These are phyloP conservation scores for Drosophila repleta DNA, from an alignment of 1,140 invertebrate genomes.

Conservation along the genomic window DNA sequence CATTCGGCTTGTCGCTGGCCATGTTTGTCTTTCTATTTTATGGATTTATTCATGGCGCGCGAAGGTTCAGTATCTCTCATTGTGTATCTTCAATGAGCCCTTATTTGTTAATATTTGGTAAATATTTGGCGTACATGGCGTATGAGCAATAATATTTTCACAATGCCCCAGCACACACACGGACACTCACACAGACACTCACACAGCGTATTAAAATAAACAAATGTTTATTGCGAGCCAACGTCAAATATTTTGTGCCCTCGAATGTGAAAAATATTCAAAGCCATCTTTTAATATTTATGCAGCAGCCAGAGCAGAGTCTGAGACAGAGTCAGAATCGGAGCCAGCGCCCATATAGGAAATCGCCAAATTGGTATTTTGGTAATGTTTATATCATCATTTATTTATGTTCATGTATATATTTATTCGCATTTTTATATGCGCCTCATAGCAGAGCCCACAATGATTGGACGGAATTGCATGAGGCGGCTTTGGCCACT, in stretches of 20 bases:
- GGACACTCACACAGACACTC: constrained; percentile 30
- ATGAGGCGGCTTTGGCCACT: background rate
- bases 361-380: constrained; percentile 75
- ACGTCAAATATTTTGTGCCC: constrained; percentile 20
- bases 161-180: constrained; percentile 52
- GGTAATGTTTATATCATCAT: constrained; percentile 68
- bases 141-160: constrained; percentile 74
- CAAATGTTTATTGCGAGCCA: constrained; percentile 66
- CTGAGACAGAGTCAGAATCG: background rate
- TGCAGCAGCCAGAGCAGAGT: constrained; percentile 37
- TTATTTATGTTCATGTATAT: constrained; percentile 29
- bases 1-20: constrained; percentile 36
- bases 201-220: constrained; percentile 70
- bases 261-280: constrained; percentile 51
- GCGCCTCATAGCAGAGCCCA: constrained; percentile 4
- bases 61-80: constrained; percentile 30
- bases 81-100: constrained; percentile 64
- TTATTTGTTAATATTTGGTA: constrained; percentile 81
- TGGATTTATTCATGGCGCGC: constrained; percentile 64
- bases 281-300: constrained; percentile 57
- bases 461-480: constrained; percentile 24
- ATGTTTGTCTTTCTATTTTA: constrained; percentile 76
- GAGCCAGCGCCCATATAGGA: constrained; percentile 42
- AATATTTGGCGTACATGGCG: constrained; percentile 79
- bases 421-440: constrained; percentile 20